Evolutionary conservation across 2,797 vertebrate species (phyloP).

Genomic region (Threskiornis aethiopicus): DNA sequence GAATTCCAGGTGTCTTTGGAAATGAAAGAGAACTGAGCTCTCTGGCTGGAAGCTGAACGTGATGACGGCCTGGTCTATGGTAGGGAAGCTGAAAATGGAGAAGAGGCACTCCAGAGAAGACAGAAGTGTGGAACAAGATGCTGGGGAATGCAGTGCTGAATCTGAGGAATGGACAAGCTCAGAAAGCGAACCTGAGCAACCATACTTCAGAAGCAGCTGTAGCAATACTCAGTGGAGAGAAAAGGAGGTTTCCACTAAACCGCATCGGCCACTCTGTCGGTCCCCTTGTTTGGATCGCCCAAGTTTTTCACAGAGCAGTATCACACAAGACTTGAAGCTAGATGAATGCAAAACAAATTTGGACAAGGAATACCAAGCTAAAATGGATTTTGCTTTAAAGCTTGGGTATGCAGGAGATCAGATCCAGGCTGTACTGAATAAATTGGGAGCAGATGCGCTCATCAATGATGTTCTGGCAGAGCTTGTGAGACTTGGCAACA

Average conservation of each 20-base stretch:
- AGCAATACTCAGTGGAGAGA: conserved; percentile 75
- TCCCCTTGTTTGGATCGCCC: conserved; percentile 94
- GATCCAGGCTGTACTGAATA: conserved; percentile 92
- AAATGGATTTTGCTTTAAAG: conserved; percentile 98
- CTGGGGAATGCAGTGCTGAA: conserved; percentile 72
- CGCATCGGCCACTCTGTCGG: conserved; percentile 93
- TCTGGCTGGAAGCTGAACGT: conserved; percentile 83
- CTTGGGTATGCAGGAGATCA: conserved; percentile 94
- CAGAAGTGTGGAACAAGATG: conserved; percentile 76
- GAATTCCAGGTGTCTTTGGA: conserved; percentile 78
- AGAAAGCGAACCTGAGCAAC: conserved; percentile 87
- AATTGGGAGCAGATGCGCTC: conserved; percentile 90
- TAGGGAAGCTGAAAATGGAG: conserved; percentile 95
- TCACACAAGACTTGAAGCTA: conserved; percentile 79
- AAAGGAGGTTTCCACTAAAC: conserved; percentile 83
- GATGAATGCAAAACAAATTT: conserved; percentile 80
- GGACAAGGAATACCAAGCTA: conserved; percentile 91
- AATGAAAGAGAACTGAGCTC: conserved; percentile 83
- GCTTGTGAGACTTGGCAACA: conserved; percentile 94
- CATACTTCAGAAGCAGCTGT: conserved; percentile 47
- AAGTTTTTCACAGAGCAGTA: conserved; percentile 95
- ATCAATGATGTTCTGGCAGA: conserved; percentile 96
- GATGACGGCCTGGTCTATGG: conserved; percentile 91
- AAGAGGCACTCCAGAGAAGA: conserved; percentile 87
- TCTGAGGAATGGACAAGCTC: conserved; percentile 92